Base-by-base conservation (phyloP, 2,113 vertebrate species). In the Galemys pyrenaicus region DNA sequence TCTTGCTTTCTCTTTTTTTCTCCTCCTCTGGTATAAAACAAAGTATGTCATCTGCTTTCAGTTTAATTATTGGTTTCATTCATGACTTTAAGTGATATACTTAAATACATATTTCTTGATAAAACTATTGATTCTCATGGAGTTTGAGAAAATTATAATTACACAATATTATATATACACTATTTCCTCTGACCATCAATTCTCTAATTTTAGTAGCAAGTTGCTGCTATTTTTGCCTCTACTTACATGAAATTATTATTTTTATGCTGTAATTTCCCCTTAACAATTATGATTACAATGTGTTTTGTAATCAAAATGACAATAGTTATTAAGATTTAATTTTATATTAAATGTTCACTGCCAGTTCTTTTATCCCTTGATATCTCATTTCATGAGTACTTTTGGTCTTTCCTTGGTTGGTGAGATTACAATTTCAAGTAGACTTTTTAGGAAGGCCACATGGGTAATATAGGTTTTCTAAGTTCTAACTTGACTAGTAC, bases 161-260 rank as follows among this genome's bases (percentile, higher is more conserved):
- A 79, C 51, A 60, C 41, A 62, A 49, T 51, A 86, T 46, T 92
- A 73, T 44, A 80, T 41, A 82, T 37, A 85, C 41, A 83, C 28
- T 30, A 49, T 82, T 77, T 78, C 49, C 46, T 91, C 35, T 64
- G 64, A 93, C 37, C 32, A 75, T 77, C 17, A 35, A 77, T 65
- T 83, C 70, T 28, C 54, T 80, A 93, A 91, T 79, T 84, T 92
- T 89, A 81, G 39, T 41, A 49, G 16, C 9, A 94, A 64, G 39
- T 94, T 68, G 20, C 77, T 91, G 46, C 10, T 62, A 32, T 49
- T 92, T 91, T 87, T 87, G 46, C 13, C 22, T 90, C 16, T 68
- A 87, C n/a, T 88, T 80, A 30, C 20, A 60, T 71, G 85, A 89
- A 94, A 77, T 90, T 62, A 86, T 54, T 92, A 89, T 58, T 86